Percentiles rank a stretch among this genome's conserved stretches.
phyloP scores from a whole-genome alignment of 1,140 invertebrate genomes.

The Holcopasites calliopsidis region DNA sequence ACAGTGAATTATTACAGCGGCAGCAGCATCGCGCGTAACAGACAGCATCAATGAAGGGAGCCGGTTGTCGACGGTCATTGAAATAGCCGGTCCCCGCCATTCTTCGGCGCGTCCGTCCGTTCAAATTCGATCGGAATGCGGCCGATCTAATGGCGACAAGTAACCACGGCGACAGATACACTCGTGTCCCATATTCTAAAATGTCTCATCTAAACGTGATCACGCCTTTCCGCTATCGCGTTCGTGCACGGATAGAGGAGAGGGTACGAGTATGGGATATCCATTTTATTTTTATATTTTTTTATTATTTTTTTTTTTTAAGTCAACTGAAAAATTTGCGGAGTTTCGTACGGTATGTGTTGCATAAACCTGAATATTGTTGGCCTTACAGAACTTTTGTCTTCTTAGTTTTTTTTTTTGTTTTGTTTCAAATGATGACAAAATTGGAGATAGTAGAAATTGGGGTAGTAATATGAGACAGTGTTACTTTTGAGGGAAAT shows the following conservation, averaged over 20 bases:
- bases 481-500: no score
- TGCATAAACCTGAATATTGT: no score
- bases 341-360: no score
- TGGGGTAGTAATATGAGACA: no score
- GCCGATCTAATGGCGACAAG: conserved; percentile 47
- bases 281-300: no score
- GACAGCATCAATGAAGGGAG: conserved; percentile 27
- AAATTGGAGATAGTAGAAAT: no score
- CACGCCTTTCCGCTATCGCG: not conserved
- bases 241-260: not conserved
- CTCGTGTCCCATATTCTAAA: conserved; percentile 29
- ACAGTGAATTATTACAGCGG: conserved; percentile 44
- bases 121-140: conserved; percentile 55
- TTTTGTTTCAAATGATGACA: no score
- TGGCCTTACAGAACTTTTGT: no score
- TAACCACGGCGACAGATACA: conserved; percentile 18
- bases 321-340: no score
- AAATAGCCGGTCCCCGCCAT: conserved; percentile 37
- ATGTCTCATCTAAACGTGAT: not conserved
- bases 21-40: conserved; percentile 19
- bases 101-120: conserved; percentile 22
- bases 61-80: conserved; percentile 39
- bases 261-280: no score
- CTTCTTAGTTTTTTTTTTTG: no score
- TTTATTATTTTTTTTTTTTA: no score